Base-by-base conservation (phyloP, 2,113 vertebrate genomes). In the Pseudopipra pipra region DNA sequence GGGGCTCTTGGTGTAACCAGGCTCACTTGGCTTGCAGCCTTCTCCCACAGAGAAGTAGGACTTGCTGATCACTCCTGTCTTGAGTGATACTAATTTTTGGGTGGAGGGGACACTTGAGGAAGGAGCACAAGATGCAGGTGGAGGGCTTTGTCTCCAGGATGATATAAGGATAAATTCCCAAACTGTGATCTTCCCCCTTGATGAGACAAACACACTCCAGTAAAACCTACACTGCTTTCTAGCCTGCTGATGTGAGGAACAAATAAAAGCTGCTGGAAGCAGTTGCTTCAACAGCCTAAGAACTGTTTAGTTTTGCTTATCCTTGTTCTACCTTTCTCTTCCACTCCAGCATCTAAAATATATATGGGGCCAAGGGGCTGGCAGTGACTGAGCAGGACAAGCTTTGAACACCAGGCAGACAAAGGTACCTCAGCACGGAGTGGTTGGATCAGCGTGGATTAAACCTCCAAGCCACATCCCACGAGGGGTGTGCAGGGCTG, bases 361-460 rank as follows among this genome's bases (percentile, higher is more conserved):
- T 7, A 5, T 18, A 7, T 1, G 2, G 44, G 73, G 61, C 83
- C 22, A 5, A 28, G 61, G 37, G 43, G n/a, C 67, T 41, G 67
- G 52, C 30, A 68, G 39, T 31, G 47, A 8, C 31, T n/a, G 66
- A 72, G 70, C 58, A 58, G 44, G 55, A 44, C 24, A 15, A 52
- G 37, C 51, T 46, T 76, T 31, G 27, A 52, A 8, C 17, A 37
- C 20, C 49, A 55, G 68, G 68, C 39, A 83, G 39, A 27, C 16
- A 51, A 72, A 43, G 0, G 1, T 35, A 49, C 22, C 37, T 75
- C 0, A 0, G 35, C 31, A 44, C 19, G 2, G 17, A 56, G 51
- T 35, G 6, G 21, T 51, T 54, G 65, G 47, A 18, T 24, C 56
- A 61, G 47, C 37, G 30, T 20, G 16, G 30, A 63, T 79, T 52